A percentile compares a stretch with the other conserved stretches of the same genome.
Evolutionary conservation across 1,140 invertebrate genomes (phyloP).

Genomic region (Drosophila auraria): DNA sequence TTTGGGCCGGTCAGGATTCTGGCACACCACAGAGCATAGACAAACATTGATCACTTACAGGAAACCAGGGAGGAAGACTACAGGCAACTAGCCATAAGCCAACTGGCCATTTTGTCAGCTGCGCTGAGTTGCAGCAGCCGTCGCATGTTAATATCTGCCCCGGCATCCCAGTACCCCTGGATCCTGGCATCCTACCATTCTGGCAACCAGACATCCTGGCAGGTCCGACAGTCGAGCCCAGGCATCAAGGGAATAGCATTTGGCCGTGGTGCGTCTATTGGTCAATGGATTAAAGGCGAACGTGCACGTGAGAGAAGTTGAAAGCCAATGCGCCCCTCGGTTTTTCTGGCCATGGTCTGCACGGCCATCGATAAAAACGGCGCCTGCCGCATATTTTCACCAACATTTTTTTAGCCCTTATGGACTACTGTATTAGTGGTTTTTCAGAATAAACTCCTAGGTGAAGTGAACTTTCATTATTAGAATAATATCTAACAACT

Average conservation of each 20-base stretch:
- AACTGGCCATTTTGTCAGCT: slow-evolving; percentile 75
- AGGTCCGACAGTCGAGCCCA: slow-evolving; percentile 6
- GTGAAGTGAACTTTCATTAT: slow-evolving; percentile 3
- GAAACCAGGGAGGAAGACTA: slow-evolving; percentile 38
- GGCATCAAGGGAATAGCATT: slow-evolving; percentile 39
- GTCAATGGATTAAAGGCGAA: slow-evolving; percentile 71
- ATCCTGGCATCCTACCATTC: slow-evolving; percentile 4
- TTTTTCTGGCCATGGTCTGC: slow-evolving; percentile 50
- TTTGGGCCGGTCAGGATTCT: slow-evolving; percentile 40
- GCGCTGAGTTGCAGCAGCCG: slow-evolving; percentile 57
- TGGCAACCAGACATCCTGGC: slow-evolving; percentile 20
- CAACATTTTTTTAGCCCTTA: slow-evolving; percentile 2
- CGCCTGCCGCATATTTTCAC: slow-evolving; percentile 12
- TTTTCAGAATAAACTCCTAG: slow-evolving; percentile 8
- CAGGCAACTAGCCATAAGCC: slow-evolving; percentile 51
- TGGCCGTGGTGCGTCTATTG: slow-evolving; percentile 56
- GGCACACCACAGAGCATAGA: slow-evolving; percentile 74
- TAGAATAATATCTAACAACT: not conserved
- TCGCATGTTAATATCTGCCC: slow-evolving; percentile 72
- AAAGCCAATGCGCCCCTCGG: slow-evolving; percentile 20
- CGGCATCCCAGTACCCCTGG: slow-evolving; percentile 29
- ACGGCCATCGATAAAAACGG: slow-evolving; percentile 61
- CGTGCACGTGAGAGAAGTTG: slow-evolving; percentile 43
- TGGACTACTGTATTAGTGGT: not conserved
- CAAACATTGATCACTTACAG: slow-evolving; percentile 82